Conservation (phyloP, 2,113 vertebrate genomes). For the Xiphorhynchus elegans region DNA sequence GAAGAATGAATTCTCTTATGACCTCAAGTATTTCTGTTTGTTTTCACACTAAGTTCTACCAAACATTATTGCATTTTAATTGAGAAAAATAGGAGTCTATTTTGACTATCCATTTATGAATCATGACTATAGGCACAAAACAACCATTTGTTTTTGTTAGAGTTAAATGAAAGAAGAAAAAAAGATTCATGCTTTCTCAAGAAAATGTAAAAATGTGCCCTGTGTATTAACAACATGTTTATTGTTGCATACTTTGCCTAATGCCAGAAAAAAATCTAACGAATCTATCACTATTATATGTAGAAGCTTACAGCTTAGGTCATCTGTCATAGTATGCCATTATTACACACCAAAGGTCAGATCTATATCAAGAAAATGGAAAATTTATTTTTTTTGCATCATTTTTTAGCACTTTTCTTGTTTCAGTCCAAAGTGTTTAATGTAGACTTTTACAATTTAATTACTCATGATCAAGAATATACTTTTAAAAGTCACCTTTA, state of each 20-base stretch:
- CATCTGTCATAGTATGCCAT: slow-evolving; percentile 13
- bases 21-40: not conserved
- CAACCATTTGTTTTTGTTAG: slow-evolving; percentile 17
- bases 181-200: not conserved
- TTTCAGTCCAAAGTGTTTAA: not conserved
- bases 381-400: slow-evolving; percentile 9
- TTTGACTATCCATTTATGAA: slow-evolving; percentile 20
- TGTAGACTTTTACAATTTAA: not conserved
- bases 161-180: not conserved
- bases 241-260: not conserved
- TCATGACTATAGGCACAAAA: not conserved
- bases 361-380: not conserved
- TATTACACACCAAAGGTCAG: slow-evolving; percentile 54
- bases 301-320: slow-evolving; percentile 4
- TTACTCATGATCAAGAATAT: not conserved
- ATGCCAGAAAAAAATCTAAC: slow-evolving; percentile 21
- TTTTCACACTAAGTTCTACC: not conserved
- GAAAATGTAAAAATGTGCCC: not conserved
- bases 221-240: not conserved
- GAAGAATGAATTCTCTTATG: not conserved
- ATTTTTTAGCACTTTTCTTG: not conserved
- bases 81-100: slow-evolving; percentile 20
- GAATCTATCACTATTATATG: slow-evolving; percentile 13
- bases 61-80: not conserved
- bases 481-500: not conserved